These are phyloP conservation scores for Mythimna ferrago DNA, from an alignment of 2,888 invertebrate species.

Conservation along the genomic window DNA sequence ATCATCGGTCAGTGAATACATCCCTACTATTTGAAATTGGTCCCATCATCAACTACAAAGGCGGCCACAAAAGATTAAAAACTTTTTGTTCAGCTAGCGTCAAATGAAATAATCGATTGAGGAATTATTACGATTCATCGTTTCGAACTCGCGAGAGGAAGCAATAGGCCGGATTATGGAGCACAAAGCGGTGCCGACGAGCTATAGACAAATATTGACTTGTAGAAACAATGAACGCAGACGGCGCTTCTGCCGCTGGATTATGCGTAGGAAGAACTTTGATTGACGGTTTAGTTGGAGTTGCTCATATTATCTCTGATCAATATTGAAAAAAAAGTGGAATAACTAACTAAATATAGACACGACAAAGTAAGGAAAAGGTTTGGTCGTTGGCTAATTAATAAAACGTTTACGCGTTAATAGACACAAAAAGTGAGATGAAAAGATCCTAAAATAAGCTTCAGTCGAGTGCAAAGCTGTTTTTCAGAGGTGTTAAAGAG, in stretches of 20 bases:
- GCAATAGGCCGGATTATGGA: conserved; percentile 84
- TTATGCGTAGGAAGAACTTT: conserved; percentile 77
- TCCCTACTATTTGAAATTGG: conserved; percentile 74
- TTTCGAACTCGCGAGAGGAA: conserved; percentile 82
- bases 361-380: conserved; percentile 60
- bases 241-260: conserved; percentile 72
- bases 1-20: conserved; percentile 49
- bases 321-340: conserved; percentile 24
- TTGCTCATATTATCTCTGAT: conserved; percentile 48
- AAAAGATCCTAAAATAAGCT: conserved; percentile 89
- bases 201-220: conserved; percentile 90
- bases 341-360: conserved; percentile 58
- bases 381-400: conserved; percentile 64
- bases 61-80: conserved; percentile 80
- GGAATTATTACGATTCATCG: conserved; percentile 89
- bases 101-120: conserved; percentile 87
- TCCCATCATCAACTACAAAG: conserved; percentile 78
- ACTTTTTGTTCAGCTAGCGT: conserved; percentile 80
- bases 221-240: conserved; percentile 85
- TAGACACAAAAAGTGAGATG: conserved; percentile 86
- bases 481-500: conserved; percentile 90
- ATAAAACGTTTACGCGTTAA: conserved; percentile 81
- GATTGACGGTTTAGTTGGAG: conserved; percentile 77
- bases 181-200: conserved; percentile 86
- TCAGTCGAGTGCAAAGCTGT: conserved; percentile 87